Conservation (phyloP, 2,113 vertebrate genomes). For the Triplophysa rosa region DNA sequence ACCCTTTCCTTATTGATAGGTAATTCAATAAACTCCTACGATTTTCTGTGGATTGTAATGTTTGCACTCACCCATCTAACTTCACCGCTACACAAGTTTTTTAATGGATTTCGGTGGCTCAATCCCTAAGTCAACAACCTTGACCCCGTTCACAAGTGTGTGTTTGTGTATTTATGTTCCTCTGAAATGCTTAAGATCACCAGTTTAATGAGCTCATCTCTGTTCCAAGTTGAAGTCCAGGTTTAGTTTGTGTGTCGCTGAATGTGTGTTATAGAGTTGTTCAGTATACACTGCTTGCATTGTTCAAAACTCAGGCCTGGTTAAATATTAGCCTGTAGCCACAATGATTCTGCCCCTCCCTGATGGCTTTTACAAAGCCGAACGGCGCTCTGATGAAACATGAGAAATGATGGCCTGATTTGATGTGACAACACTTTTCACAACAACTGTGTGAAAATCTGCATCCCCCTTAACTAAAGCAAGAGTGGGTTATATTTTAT, state of each 20-base stretch:
- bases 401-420: slow-evolving; percentile 43
- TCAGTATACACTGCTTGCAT: slow-evolving; percentile 58
- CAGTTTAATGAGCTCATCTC: slow-evolving; percentile 29
- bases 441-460: slow-evolving; percentile 14
- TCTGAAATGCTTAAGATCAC: slow-evolving; percentile 29
- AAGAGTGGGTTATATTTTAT: not conserved
- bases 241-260: slow-evolving; percentile 14
- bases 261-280: slow-evolving; percentile 28
- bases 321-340: slow-evolving; percentile 66
- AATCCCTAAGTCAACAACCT: not conserved
- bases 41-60: not conserved
- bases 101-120: not conserved
- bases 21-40: too few relatives aligned
- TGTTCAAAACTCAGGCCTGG: slow-evolving; percentile 55
- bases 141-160: not conserved
- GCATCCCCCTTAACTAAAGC: not conserved
- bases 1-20: too few relatives aligned
- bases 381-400: slow-evolving; percentile 48
- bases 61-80: slow-evolving; percentile 3
- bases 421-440: slow-evolving; percentile 13
- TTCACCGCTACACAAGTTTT: not conserved
- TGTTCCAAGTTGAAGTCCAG: slow-evolving; percentile 23
- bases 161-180: not conserved
- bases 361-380: slow-evolving; percentile 57
- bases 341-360: slow-evolving; percentile 55